Evolutionary conservation across 2,797 vertebrate species (phyloP).

Genomic region (Acipenser ruthenus): DNA sequence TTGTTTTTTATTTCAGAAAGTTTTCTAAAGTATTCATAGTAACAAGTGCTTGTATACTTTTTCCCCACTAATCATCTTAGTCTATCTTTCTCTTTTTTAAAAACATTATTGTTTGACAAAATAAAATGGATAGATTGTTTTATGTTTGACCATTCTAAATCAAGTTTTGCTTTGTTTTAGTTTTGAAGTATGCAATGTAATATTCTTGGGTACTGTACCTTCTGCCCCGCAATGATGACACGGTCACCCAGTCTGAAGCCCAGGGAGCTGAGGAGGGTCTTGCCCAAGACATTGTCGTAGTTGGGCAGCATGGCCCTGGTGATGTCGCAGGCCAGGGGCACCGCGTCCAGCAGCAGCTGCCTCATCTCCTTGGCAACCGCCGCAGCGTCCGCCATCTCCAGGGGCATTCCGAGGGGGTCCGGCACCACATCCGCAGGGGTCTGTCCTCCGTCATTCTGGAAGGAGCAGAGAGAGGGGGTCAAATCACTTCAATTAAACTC

Average conservation of each 20-base stretch:
- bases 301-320: neutral
- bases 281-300: conserved; percentile 46
- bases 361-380: conserved; percentile 81
- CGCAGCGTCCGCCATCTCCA: conserved; percentile 89
- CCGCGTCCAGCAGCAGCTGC: conserved; percentile 65
- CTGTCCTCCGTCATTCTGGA: conserved; percentile 84
- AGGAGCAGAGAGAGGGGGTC: neutral
- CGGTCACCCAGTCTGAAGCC: conserved; percentile 82
- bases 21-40: no score
- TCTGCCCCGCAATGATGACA: conserved; percentile 89
- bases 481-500: no score
- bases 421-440: conserved; percentile 84
- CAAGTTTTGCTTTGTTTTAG: no score
- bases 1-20: no score
- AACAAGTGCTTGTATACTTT: no score
- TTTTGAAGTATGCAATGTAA: no score
- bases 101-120: no score
- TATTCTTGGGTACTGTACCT: conserved; percentile 56
- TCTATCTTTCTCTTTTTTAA: no score
- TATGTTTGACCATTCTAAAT: no score
- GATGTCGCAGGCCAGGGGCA: conserved; percentile 62
- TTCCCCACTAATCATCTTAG: no score
- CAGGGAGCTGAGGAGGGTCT: conserved; percentile 62
- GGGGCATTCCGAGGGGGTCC: conserved; percentile 85
- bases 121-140: no score